Evolutionary conservation across 2,888 invertebrate genomes (phyloP).

Genomic region (Podabrus alpinus): DNA sequence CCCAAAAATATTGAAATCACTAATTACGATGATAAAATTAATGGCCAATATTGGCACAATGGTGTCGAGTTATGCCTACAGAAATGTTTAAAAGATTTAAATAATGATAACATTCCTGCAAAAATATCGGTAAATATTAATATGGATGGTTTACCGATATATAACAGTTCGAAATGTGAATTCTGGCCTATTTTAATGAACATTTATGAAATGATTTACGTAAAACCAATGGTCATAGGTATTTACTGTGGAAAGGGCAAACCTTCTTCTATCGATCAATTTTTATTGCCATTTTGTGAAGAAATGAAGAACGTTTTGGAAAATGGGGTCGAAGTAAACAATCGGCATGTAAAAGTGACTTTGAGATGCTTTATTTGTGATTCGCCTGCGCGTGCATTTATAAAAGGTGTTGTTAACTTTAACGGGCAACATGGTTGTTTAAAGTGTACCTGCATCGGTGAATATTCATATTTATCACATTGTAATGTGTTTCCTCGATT

Average conservation of each 20-base stretch:
- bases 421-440: background rate
- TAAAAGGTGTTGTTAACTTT: background rate
- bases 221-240: background rate
- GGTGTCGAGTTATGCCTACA: too few species aligned
- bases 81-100: too few species aligned
- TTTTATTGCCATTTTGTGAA: background rate
- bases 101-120: too few species aligned
- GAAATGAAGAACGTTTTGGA: background rate
- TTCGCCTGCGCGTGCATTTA: conserved; percentile 1
- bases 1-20: too few species aligned
- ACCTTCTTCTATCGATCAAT: background rate
- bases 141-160: conserved; percentile 3
- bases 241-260: background rate
- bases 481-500: too few species aligned
- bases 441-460: background rate
- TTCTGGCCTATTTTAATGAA: conserved; percentile 2
- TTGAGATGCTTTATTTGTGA: background rate
- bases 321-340: background rate
- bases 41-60: too few species aligned
- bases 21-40: too few species aligned
- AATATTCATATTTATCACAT: too few species aligned
- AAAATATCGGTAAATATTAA: too few species aligned
- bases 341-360: background rate
- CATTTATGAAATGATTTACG: background rate
- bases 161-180: background rate